Evolutionary conservation across 2,113 vertebrate genomes (phyloP), one percentile per base, ranked within the genome.

Genomic region (Macquaria australasica): DNA sequence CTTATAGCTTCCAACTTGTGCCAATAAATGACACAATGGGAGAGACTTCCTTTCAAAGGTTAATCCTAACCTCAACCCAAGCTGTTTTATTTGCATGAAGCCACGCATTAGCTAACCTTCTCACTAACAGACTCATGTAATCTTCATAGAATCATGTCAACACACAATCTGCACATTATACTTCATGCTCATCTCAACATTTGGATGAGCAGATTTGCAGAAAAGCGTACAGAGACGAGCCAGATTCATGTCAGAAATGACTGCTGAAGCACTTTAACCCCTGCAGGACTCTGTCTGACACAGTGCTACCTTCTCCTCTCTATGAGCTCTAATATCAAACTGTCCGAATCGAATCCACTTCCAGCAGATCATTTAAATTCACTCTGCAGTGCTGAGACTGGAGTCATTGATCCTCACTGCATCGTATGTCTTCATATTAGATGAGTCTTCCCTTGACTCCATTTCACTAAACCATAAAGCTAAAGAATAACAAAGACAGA

Each of bases 311-410:
- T 53, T 53, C 51, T 18, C 51, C 16, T 53, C 16, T 21, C 12
- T 63, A 25, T 25, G 18, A 21, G 51, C 62, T 63, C 37, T 12
- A 23, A 50, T 55, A 0, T 14, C 9, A 71, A 63, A 43, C 0
- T 39, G 16, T 15, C 66, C 6, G 4, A 39, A 43, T 0, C 18
- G 21, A 50, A 60, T 71, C 28, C 34, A 18, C n/a, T 25, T 59
- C 34, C 58, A 56, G 39, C 74, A 63, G 43, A 81, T 53, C 25
- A 28, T 48, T 71, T 45, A 18, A 78, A 34, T 72, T 72, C 60
- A 34, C 48, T 55, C 48, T 63, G 74, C 62, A n/a, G 25, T 25
- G 43, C 74, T 55, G 34, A 50, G 37, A 56, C 59, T 64, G 0
- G 1, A 45, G 28, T 71, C 55, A 43, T 18, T 75, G 50, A 71